Percentiles rank a stretch among this genome's conserved stretches.
Evolutionary conservation across 2,888 invertebrate genomes (phyloP).

Genomic region (Lydus trimaculatus): DNA sequence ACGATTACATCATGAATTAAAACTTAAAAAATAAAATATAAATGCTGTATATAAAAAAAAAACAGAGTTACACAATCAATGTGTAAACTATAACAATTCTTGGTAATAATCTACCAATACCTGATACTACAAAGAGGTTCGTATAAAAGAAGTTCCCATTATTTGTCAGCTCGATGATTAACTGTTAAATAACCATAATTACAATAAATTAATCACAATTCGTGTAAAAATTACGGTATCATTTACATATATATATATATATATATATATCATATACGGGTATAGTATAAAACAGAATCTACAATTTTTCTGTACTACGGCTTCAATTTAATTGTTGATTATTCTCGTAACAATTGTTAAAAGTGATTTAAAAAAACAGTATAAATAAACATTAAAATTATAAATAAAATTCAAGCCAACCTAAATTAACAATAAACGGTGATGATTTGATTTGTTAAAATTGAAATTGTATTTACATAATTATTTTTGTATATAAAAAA

Average conservation of each 20-base stretch:
- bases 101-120: neutral
- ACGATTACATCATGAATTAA: constrained; percentile 3
- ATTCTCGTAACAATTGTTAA: too few relatives aligned
- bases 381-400: constrained; percentile 14
- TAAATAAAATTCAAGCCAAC: constrained; percentile 9
- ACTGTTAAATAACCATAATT: too few relatives aligned
- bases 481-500: constrained; percentile 22
- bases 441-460: neutral
- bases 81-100: neutral
- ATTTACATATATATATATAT: neutral
- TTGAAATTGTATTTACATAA: constrained; percentile 2
- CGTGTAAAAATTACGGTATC: neutral
- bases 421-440: constrained; percentile 10
- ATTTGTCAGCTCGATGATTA: too few relatives aligned
- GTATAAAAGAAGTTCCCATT: neutral
- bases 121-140: neutral
- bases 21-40: neutral
- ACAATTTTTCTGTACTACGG: neutral
- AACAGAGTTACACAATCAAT: neutral
- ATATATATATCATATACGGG: neutral
- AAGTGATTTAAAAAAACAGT: constrained; percentile 2
- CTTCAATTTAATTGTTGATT: too few relatives aligned
- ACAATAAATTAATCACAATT: neutral
- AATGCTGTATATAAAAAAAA: neutral
- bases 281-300: neutral